Evolutionary conservation across 2,113 vertebrate genomes (phyloP).

Genomic region (Isichthys henryi): DNA sequence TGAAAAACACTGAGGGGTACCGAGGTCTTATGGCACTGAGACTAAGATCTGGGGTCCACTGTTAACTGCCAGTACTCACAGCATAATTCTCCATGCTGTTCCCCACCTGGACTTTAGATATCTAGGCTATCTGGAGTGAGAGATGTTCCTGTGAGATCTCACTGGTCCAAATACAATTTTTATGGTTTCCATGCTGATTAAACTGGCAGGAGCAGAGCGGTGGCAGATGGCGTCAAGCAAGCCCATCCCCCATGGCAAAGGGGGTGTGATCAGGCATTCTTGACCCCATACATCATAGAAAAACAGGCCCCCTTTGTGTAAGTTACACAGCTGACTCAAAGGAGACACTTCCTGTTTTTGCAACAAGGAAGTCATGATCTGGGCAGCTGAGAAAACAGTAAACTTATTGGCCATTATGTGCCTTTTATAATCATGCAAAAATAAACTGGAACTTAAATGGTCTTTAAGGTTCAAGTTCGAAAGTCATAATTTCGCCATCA

Average conservation of each 20-base stretch:
- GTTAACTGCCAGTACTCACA: neutral
- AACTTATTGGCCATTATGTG: neutral
- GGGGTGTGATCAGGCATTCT: neutral
- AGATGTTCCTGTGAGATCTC: neutral
- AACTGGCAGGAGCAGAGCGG: neutral
- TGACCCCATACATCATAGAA: neutral
- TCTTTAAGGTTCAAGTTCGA: neutral
- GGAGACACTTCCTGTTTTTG: conserved; percentile 10
- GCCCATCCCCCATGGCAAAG: neutral
- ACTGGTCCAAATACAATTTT: neutral
- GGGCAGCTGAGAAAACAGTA: conserved; percentile 17
- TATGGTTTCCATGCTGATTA: conserved; percentile 16
- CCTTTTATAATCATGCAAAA: neutral
- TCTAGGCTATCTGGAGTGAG: neutral
- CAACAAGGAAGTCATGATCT: neutral
- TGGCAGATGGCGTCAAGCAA: conserved; percentile 5
- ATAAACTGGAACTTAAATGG: neutral
- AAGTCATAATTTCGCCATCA: neutral
- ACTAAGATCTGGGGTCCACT: neutral
- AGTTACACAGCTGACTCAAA: conserved; percentile 2
- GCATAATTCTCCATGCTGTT: neutral
- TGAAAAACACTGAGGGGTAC: neutral
- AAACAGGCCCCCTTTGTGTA: neutral
- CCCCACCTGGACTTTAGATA: neutral
- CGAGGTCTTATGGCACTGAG: neutral